Evolutionary conservation across 2,888 invertebrate species (phyloP).

Genomic region (Oligia strigilis): DNA sequence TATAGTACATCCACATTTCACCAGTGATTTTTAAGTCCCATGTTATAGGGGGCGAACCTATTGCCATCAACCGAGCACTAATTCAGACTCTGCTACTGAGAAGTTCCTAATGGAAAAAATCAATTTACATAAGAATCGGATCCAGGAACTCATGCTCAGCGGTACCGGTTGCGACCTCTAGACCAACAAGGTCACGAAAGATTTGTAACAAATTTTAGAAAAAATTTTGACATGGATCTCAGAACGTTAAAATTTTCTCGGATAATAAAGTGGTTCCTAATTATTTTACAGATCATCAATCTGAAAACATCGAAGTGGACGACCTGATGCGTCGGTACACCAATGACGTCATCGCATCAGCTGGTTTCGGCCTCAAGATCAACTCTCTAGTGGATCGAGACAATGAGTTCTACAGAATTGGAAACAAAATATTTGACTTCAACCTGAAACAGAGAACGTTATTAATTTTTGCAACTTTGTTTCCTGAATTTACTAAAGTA

Average conservation of each 20-base stretch:
- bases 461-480: constrained; percentile 65
- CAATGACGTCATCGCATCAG: constrained; percentile 91
- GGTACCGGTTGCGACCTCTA: too few species aligned
- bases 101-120: background rate
- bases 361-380: constrained; percentile 90
- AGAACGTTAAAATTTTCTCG: background rate
- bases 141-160: too few species aligned
- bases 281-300: constrained; percentile 66
- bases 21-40: background rate
- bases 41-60: background rate
- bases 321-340: constrained; percentile 89
- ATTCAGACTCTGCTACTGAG: background rate
- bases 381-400: constrained; percentile 88
- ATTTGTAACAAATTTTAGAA: background rate
- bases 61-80: background rate
- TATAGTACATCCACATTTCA: background rate
- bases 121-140: background rate
- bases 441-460: constrained; percentile 65
- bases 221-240: background rate
- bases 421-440: constrained; percentile 74
- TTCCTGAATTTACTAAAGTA: constrained; percentile 75
- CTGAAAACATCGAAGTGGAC: constrained; percentile 81
- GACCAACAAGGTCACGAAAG: background rate
- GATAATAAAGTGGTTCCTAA: too few species aligned
- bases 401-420: constrained; percentile 88